Conservation (phyloP, 1,140 invertebrate species). For the Drosophila willistoni region DNA sequence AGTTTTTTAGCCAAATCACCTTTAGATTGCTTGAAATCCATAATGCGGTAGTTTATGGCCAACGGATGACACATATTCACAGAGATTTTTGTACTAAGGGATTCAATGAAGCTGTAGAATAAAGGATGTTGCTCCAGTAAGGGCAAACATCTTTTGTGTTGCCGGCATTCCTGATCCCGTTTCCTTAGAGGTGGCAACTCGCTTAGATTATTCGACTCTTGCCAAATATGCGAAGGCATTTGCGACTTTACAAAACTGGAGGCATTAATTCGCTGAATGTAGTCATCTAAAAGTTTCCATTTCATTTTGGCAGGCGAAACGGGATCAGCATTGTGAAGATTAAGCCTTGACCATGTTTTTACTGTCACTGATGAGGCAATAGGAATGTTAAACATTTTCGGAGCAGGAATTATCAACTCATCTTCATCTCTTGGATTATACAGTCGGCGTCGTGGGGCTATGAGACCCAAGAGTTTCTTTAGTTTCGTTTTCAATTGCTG, state of each 20-base stretch:
- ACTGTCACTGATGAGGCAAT: too few relatives aligned
- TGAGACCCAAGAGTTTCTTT: slow-evolving; percentile 52
- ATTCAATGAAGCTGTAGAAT: slow-evolving; percentile 58
- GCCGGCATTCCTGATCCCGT: slow-evolving; percentile 32
- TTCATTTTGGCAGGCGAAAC: neutral
- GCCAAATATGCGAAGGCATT: slow-evolving; percentile 12
- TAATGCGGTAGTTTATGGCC: slow-evolving; percentile 35
- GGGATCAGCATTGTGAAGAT: neutral
- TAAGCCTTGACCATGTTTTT: neutral
- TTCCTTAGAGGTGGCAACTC: slow-evolving; percentile 33
- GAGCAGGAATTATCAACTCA: neutral
- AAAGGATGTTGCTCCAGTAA: slow-evolving; percentile 23
- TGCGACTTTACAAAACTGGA: slow-evolving; percentile 23
- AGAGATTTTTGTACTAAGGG: slow-evolving; percentile 28
- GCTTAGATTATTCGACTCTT: slow-evolving; percentile 51
- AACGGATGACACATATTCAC: slow-evolving; percentile 56
- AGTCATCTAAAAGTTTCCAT: slow-evolving; percentile 26
- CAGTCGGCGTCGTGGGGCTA: slow-evolving; percentile 44
- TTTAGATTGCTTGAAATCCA: slow-evolving; percentile 27
- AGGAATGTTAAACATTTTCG: neutral
- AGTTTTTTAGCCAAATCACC: slow-evolving; percentile 35
- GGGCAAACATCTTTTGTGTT: slow-evolving; percentile 30
- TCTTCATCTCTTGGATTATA: slow-evolving; percentile 43
- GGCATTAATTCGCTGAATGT: slow-evolving; percentile 38
- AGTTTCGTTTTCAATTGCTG: slow-evolving; percentile 15